Conservation (phyloP, 2,113 vertebrate genomes). For the Mobula hypostoma region DNA sequence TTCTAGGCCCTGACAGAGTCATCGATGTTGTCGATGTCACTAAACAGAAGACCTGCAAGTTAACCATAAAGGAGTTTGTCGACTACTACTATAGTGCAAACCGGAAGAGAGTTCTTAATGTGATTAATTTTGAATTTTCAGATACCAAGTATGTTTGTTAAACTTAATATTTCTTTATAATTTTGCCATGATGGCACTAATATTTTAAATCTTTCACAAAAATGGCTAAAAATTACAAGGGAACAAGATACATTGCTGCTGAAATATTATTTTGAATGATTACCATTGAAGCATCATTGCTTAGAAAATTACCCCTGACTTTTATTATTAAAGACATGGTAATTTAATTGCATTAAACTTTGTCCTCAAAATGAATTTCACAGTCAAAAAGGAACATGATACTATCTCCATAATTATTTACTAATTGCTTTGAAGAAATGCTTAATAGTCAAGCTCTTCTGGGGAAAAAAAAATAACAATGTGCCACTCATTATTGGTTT, state of each 20-base stretch:
- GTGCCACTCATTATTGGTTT: neutral
- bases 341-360: too few species aligned
- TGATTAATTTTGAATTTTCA: conserved; percentile 91
- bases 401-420: neutral
- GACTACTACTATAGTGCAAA: conserved; percentile 97
- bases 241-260: neutral
- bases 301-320: too few species aligned
- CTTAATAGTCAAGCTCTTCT: neutral
- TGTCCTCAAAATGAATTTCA: too few species aligned
- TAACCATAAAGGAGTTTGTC: conserved; percentile 97
- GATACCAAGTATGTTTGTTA: conserved; percentile 68
- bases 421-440: neutral
- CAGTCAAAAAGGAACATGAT: too few species aligned
- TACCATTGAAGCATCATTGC: too few species aligned
- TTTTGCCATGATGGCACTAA: neutral
- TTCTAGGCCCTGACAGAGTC: conserved; percentile 74
- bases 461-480: neutral
- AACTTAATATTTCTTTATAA: neutral
- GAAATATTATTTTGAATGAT: too few species aligned
- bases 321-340: too few species aligned
- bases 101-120: conserved; percentile 88
- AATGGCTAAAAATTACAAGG: neutral
- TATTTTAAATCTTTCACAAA: neutral
- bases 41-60: conserved; percentile 89
- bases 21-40: conserved; percentile 94